Evolutionary conservation across 2,113 vertebrate species (phyloP).

Genomic region (Lonchura striata): DNA sequence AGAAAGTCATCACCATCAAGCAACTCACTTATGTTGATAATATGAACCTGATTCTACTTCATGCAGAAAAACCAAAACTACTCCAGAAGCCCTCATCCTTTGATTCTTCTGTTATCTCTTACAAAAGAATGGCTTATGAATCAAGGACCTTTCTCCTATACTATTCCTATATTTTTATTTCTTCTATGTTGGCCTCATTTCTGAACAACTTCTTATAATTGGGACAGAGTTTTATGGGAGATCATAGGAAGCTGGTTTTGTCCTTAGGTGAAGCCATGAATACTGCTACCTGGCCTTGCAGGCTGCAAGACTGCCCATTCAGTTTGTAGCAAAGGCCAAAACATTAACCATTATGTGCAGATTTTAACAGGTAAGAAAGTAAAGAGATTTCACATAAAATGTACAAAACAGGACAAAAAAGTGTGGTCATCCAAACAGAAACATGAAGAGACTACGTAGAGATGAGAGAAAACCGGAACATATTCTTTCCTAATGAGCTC

Average conservation of each 20-base stretch:
- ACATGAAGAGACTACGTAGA: neutral
- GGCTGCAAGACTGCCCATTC: neutral
- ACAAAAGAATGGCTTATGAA: neutral
- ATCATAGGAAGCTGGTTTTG: neutral
- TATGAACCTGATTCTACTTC: neutral
- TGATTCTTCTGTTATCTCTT: neutral
- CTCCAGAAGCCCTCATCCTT: neutral
- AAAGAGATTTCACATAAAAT: constrained; percentile 38
- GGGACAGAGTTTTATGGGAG: neutral
- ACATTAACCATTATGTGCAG: neutral
- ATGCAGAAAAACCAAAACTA: neutral
- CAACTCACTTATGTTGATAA: neutral
- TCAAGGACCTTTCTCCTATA: neutral
- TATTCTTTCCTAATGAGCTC: neutral
- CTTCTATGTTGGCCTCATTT: neutral
- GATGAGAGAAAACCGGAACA: neutral
- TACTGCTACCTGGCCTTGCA: neutral
- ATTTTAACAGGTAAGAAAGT: neutral
- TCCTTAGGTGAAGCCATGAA: neutral
- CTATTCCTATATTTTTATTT: neutral
- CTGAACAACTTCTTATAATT: neutral
- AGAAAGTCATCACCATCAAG: neutral
- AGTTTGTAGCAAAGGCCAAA: neutral
- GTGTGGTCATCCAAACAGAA: constrained; percentile 1
- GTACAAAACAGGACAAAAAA: constrained; percentile 32